A percentile compares a stretch with the other conserved stretches of the same genome.
phyloP scores from a whole-genome alignment of 2,888 invertebrate genomes.

The Heteropelma amictum region DNA sequence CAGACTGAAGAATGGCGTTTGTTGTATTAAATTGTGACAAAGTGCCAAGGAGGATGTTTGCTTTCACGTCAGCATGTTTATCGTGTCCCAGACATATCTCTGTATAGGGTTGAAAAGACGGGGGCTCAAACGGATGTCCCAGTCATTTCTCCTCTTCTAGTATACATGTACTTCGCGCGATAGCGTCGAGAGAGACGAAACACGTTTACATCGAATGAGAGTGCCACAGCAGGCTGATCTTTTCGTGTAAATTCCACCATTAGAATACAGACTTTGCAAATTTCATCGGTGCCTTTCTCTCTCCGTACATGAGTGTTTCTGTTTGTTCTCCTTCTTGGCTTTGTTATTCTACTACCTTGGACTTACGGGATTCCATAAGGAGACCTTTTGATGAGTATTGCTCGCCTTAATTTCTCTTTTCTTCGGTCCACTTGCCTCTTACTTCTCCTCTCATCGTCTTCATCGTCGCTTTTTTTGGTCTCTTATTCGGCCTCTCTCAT shows the following conservation, averaged over 20 bases:
- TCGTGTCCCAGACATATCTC: not conserved
- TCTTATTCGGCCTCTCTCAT: constrained; percentile 36
- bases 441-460: constrained; percentile 15
- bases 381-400: constrained; percentile 46
- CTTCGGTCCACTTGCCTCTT: constrained; percentile 1
- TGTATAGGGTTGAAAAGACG: constrained; percentile 4
- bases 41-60: constrained; percentile 28
- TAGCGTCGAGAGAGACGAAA: constrained; percentile 10
- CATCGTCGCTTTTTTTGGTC: constrained; percentile 27
- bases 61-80: constrained; percentile 20
- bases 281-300: constrained; percentile 1
- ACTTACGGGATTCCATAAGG: constrained; percentile 45
- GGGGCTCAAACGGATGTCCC: constrained; percentile 36
- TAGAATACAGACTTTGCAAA: constrained; percentile 18
- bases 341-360: constrained; percentile 16
- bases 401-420: constrained; percentile 48
- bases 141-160: constrained; percentile 34
- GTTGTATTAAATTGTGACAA: constrained; percentile 51
- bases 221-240: constrained; percentile 13
- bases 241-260: constrained; percentile 20
- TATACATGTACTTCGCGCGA: constrained; percentile 17
- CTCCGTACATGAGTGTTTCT: not conserved
- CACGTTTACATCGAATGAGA: constrained; percentile 1
- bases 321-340: constrained; percentile 38
- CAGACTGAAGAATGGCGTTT: constrained; percentile 48